Percentiles rank a stretch among this genome's conserved stretches.
These are phyloP conservation scores for Epirrita christyi DNA, from an alignment of 2,888 invertebrate genomes.

Conservation along the genomic window DNA sequence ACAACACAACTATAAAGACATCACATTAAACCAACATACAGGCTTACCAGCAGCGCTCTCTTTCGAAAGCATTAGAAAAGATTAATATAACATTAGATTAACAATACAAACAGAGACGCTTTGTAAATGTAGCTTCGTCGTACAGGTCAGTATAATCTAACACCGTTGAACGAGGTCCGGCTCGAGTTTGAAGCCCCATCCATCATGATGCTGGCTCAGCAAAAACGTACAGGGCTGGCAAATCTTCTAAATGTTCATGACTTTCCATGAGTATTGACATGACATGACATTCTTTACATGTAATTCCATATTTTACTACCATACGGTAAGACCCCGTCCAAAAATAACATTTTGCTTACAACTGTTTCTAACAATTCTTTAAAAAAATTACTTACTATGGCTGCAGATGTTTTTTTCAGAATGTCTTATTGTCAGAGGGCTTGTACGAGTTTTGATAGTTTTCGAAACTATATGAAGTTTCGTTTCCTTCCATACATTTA, in stretches of 20 bases:
- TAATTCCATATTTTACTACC: no score
- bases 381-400: no score
- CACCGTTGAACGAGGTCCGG: constrained; percentile 34
- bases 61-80: constrained; percentile 39
- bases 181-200: constrained; percentile 40
- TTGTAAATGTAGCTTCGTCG: constrained; percentile 8
- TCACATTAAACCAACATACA: constrained; percentile 36
- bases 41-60: constrained; percentile 54
- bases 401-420: no score
- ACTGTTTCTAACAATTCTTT: no score
- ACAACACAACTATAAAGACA: constrained; percentile 26
- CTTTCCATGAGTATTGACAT: no score
- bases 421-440: no score
- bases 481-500: no score
- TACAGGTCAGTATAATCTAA: constrained; percentile 15
- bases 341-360: no score
- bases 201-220: constrained; percentile 42
- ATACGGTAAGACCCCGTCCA: no score
- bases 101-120: neutral
- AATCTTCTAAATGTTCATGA: neutral
- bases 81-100: constrained; percentile 16
- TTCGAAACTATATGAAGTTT: no score
- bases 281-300: no score
- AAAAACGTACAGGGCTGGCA: constrained; percentile 22
- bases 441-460: no score